phyloP scores from a whole-genome alignment of 2,113 vertebrate species.

The Anseranas semipalmata region DNA sequence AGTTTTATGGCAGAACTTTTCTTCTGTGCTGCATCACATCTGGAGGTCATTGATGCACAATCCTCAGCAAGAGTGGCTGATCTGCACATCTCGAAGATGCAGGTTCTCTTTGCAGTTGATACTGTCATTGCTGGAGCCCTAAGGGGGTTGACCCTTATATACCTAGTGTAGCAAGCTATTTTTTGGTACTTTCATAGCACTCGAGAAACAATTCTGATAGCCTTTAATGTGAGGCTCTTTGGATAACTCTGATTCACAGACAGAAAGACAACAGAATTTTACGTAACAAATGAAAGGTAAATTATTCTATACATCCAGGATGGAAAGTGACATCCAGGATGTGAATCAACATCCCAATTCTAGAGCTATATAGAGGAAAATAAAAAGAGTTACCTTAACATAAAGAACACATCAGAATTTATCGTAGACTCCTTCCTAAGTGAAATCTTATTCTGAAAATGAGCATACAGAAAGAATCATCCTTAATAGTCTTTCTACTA shows the following conservation, averaged over 20 bases:
- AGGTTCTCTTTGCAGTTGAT: not conserved
- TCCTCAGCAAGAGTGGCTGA: not conserved
- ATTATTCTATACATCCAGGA: not conserved
- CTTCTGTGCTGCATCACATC: not conserved
- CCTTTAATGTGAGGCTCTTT: not conserved
- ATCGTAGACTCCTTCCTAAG: not conserved
- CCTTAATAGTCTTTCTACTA: not conserved
- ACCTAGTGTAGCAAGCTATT: not conserved
- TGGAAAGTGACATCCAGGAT: not conserved
- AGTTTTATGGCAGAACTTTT: not conserved
- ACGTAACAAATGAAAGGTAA: not conserved
- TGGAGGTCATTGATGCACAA: not conserved
- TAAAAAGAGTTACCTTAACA: not conserved
- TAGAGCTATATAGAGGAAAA: not conserved
- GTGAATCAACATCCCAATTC: not conserved
- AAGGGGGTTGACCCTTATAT: not conserved
- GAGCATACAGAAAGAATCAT: not conserved
- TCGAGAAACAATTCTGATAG: not conserved
- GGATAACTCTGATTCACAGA: not conserved
- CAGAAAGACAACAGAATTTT: not conserved
- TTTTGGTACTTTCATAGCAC: not conserved
- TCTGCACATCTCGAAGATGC: not conserved
- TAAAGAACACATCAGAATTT: not conserved
- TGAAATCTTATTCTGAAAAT: not conserved
- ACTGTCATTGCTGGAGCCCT: not conserved